Percentiles rank a stretch among this genome's conserved stretches.
Evolutionary conservation across 2,797 vertebrate species (phyloP).

Genomic region (Betta splendens): DNA sequence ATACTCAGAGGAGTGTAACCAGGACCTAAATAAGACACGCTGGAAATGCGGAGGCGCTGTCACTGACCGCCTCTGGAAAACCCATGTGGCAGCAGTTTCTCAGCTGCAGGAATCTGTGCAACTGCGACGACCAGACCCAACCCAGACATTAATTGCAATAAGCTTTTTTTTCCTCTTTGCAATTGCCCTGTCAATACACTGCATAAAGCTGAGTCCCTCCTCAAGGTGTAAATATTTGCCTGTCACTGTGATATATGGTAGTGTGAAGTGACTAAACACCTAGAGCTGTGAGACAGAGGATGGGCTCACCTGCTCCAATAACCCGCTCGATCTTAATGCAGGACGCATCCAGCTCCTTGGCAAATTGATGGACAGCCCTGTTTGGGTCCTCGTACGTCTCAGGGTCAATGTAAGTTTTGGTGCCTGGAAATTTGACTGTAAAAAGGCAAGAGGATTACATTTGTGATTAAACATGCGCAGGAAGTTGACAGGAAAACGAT

Average conservation of each 20-base stretch:
- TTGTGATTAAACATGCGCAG: slow-evolving; percentile 90
- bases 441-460: slow-evolving; percentile 97
- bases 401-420: slow-evolving; percentile 99
- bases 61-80: slow-evolving; percentile 72
- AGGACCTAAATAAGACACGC: slow-evolving; percentile 73
- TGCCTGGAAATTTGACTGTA: slow-evolving; percentile 99
- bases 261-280: slow-evolving; percentile 78
- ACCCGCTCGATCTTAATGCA: slow-evolving; percentile 99
- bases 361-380: slow-evolving; percentile 99
- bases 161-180: slow-evolving; percentile 56
- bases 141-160: slow-evolving; percentile 77
- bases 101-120: slow-evolving; percentile 52
- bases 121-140: slow-evolving; percentile 45
- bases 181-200: slow-evolving; percentile 71
- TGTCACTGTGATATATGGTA: slow-evolving; percentile 91
- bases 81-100: slow-evolving; percentile 77
- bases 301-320: slow-evolving; percentile 96
- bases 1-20: slow-evolving; percentile 67
- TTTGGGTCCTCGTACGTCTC: slow-evolving; percentile 99
- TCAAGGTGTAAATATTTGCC: slow-evolving; percentile 89
- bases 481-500: slow-evolving; percentile 73
- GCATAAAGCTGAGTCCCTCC: slow-evolving; percentile 66
- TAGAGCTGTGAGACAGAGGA: slow-evolving; percentile 70
- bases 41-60: slow-evolving; percentile 70
- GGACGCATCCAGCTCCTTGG: slow-evolving; percentile 99